A percentile compares a stretch with the other conserved stretches of the same genome.
These are phyloP conservation scores for Andrena cerasifolii DNA, from an alignment of 1,140 invertebrate genomes.

Conservation along the genomic window DNA sequence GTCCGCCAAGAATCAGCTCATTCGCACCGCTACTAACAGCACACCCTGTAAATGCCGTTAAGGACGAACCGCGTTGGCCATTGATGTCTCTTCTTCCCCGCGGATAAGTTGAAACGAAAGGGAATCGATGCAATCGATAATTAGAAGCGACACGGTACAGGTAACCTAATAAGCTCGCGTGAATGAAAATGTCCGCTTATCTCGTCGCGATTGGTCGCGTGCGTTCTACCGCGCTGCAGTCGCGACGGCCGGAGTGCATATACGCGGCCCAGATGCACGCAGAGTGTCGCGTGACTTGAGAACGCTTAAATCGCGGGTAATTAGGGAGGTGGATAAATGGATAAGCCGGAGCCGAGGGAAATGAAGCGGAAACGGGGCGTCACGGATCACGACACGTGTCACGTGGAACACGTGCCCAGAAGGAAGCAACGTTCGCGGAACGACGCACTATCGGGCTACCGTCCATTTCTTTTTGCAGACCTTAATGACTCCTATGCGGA, in stretches of 20 bases:
- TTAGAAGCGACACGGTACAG: conserved; percentile 27
- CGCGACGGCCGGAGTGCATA: not conserved
- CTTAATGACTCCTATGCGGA: conserved; percentile 17
- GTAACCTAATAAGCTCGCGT: conserved; percentile 53
- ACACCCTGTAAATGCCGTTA: not conserved
- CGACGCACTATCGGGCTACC: conserved; percentile 19
- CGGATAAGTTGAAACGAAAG: not conserved
- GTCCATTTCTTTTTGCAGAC: not conserved
- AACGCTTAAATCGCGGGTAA: conserved; percentile 61
- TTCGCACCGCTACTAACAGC: too few species aligned
- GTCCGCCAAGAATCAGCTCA: too few species aligned
- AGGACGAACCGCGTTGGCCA: too few species aligned
- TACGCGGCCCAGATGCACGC: conserved; percentile 31
- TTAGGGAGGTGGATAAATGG: conserved; percentile 47
- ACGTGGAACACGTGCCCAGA: conserved; percentile 45
- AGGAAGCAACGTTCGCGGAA: conserved; percentile 21
- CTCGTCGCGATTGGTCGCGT: conserved; percentile 29
- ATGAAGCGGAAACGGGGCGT: conserved; percentile 53
- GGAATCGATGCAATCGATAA: conserved; percentile 30
- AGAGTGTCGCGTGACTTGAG: conserved; percentile 51
- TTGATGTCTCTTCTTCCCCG: too few species aligned
- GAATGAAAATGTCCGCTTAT: conserved; percentile 42
- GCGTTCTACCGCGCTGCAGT: not conserved
- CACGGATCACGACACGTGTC: conserved; percentile 65
- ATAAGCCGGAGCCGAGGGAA: conserved; percentile 46